These are phyloP conservation scores for Myocastor coypus DNA, from an alignment of 2,113 vertebrate species.

Conservation along the genomic window DNA sequence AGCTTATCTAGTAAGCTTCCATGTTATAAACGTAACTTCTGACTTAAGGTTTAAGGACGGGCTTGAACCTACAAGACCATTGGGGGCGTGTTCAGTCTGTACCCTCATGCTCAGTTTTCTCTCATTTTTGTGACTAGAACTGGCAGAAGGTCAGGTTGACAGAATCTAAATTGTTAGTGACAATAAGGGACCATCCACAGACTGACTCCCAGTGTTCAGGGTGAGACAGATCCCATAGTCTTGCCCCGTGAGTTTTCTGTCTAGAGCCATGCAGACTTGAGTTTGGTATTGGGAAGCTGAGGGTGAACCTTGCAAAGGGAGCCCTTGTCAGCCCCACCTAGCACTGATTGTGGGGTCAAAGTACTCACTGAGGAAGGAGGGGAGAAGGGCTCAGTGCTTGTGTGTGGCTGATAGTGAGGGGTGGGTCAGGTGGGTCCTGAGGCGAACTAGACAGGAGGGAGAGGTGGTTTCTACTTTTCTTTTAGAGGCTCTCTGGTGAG, in stretches of 20 bases:
- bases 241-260: slow-evolving; percentile 4
- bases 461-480: not conserved
- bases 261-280: not conserved
- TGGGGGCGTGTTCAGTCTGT: not conserved
- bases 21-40: slow-evolving; percentile 13
- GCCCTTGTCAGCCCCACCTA: not conserved
- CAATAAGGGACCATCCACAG: not conserved
- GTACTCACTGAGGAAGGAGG: not conserved
- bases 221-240: not conserved
- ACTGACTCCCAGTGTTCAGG: not conserved
- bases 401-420: not conserved
- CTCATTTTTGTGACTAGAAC: not conserved
- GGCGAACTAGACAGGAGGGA: not conserved
- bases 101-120: not conserved
- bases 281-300: not conserved
- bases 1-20: not conserved
- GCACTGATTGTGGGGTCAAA: not conserved
- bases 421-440: not conserved
- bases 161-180: slow-evolving; percentile 5
- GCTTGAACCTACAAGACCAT: not conserved
- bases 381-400: not conserved
- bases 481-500: not conserved
- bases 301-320: not conserved
- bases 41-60: not conserved
- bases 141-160: not conserved